Base-by-base conservation (phyloP, 2,797 vertebrate species). In the Cryptoprocta ferox region DNA sequence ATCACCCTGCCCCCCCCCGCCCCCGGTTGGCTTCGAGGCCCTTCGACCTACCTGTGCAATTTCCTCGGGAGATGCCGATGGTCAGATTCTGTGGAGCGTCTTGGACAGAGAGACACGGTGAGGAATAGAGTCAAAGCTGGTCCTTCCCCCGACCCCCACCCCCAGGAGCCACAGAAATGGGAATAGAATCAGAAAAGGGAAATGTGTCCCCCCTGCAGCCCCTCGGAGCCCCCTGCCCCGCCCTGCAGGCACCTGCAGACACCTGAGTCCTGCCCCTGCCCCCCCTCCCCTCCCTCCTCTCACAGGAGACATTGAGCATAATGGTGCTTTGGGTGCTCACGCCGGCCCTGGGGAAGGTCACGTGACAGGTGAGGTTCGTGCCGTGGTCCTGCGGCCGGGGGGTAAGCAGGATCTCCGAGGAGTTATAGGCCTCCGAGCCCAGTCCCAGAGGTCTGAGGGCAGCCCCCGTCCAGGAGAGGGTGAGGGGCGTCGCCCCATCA, bases 1-100 rank as follows among this genome's bases (percentile, higher is more conserved):
- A 2, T 42, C 8, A 2, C 15, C 66, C 28, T 7, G 12, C 18
- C 61, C 35, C 71, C 32, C 68, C 83, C 42, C 42, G 4, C 4
- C n/a, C n/a, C 1, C 0, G 66, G 15, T 56, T 73, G 35, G 50
- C 68, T 39, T 53, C 7, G 10, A 70, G 66, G 19, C 7, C 1
- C 14, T 5, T 30, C 1, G 2, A 28, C 63, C 45, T 87, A 88
- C 94, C 95, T 88, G 28, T 48, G 78, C n/a, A 18, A 28, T n/a
- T 39, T 32, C 11, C 66, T 53, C 9, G 5, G 1, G 28, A 39
- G 65, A 75, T 0, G 6, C 70, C 4, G 82, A 98, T 11, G 26
- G 14, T 65, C 63, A 95, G 30, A 4, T n/a, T 94, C 83, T 79
- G 56, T 2, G 98, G 97, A 16, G 94, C 81, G 6, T 95, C 98